phyloP scores from a whole-genome alignment of 1,140 invertebrate species.

The Trinorchestia longiramus region DNA sequence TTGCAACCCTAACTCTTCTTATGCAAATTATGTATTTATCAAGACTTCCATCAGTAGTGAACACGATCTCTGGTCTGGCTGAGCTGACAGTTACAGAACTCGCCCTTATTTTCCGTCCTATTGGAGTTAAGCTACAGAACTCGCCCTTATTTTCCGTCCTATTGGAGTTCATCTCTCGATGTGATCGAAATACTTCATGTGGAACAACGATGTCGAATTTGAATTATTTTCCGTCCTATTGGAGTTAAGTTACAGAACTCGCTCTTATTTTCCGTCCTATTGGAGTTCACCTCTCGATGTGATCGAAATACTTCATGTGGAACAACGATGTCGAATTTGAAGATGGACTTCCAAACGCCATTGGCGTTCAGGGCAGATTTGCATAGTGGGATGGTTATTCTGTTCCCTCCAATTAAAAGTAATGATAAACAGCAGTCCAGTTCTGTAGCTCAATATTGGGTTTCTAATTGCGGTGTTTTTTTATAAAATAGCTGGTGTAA shows the following conservation, averaged over 20 bases:
- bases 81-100: not conserved
- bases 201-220: too few relatives aligned
- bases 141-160: too few relatives aligned
- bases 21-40: slow-evolving; percentile 2
- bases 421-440: not conserved
- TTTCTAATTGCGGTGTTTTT: not conserved
- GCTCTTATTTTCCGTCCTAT: too few relatives aligned
- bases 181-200: too few relatives aligned
- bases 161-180: too few relatives aligned
- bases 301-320: not conserved
- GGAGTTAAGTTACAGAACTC: too few relatives aligned
- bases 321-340: not conserved
- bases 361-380: not conserved
- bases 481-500: not conserved
- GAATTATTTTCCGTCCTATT: too few relatives aligned
- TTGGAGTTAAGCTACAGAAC: too few relatives aligned
- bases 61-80: not conserved
- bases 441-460: not conserved
- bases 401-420: not conserved
- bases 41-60: not conserved
- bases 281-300: not conserved
- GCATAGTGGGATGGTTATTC: not conserved
- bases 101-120: not conserved
- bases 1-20: not conserved
- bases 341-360: not conserved